Base-by-base conservation (phyloP, 2,888 invertebrate genomes). In the Cyclophora punctaria region DNA sequence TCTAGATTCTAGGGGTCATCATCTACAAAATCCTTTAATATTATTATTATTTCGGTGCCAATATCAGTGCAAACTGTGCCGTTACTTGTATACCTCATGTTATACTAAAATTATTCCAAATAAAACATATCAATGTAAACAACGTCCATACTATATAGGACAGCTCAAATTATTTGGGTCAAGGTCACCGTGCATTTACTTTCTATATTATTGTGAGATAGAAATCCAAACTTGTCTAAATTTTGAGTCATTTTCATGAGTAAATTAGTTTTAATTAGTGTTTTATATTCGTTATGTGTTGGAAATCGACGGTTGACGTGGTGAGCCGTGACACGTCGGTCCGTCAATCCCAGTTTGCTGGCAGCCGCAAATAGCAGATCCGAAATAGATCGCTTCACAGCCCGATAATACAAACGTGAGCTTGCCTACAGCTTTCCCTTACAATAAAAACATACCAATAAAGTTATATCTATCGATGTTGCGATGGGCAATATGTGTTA, bases 341-440 rank as follows among this genome's bases (percentile, higher is more conserved):
- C 83, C 86, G 86, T 88, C 88, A 88, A 88, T 87, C 86, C 78
- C 79, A 82, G 87, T 85, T 80, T 80, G 84, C 86, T 79, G 75
- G 79, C 80, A 72, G 78, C 79, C 80, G 69, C 69, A 86, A 87
- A 87, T 88, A 88, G 83, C 75, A 60, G 73, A 66, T 68, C 83
- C 64, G 67, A 84, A 88, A 88, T 88, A 87, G 81, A 81, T 75
- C 78, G 77, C 80, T 78, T 78, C 84, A 75, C 80, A 77, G 78
- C 79, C 78, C 78, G 82, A 84, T 87, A 87, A 81, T 81, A 77
- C 87, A 78, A 81, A 86, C 80, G 75, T 78, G 78, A 73, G 83
- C 85, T 83, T 83, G 83, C 81, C 84, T 82, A 79, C 81, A 72
- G 68, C 68, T 75, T 80, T 79, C 71, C 75, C 68, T 73, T 76